These are phyloP conservation scores for Peromyscus polionotus DNA, from an alignment of 2,113 vertebrate genomes.

Conservation along the genomic window DNA sequence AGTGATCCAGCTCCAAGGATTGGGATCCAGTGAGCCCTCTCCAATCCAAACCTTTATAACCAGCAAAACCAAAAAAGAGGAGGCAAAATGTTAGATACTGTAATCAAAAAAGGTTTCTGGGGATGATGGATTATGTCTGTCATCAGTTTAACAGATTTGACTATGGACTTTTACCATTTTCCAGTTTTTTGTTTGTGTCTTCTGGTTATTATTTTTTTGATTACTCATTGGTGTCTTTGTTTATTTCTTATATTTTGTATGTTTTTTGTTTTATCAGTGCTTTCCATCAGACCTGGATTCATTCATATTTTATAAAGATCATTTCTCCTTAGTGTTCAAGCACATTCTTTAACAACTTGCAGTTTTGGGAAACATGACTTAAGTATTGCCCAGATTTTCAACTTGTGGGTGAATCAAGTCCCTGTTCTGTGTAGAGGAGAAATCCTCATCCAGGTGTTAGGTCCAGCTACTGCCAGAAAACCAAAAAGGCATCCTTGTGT, in stretches of 20 bases:
- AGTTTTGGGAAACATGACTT: neutral
- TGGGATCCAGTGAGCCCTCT: conserved; percentile 99
- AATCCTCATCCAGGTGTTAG: neutral
- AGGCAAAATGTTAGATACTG: conserved; percentile 99
- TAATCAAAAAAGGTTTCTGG: conserved; percentile 93
- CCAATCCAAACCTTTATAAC: conserved; percentile 99
- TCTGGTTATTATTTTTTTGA: neutral
- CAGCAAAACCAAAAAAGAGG: conserved; percentile 99
- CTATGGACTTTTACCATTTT: neutral
- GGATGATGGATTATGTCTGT: conserved; percentile 93
- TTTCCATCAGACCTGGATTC: neutral
- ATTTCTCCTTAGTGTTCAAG: neutral
- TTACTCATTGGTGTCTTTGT: neutral
- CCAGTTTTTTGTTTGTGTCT: neutral
- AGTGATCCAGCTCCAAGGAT: conserved; percentile 99
- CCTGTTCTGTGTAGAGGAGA: neutral
- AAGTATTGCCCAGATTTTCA: neutral
- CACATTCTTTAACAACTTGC: neutral
- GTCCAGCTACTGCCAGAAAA: neutral
- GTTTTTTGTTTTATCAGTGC: neutral
- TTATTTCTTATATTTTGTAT: neutral
- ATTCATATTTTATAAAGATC: neutral
- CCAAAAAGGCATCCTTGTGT: neutral
- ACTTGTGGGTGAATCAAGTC: neutral
- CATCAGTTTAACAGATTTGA: conserved; percentile 87